Conservation (phyloP, 2,888 invertebrate species). For the Artemia sp. region DNA sequence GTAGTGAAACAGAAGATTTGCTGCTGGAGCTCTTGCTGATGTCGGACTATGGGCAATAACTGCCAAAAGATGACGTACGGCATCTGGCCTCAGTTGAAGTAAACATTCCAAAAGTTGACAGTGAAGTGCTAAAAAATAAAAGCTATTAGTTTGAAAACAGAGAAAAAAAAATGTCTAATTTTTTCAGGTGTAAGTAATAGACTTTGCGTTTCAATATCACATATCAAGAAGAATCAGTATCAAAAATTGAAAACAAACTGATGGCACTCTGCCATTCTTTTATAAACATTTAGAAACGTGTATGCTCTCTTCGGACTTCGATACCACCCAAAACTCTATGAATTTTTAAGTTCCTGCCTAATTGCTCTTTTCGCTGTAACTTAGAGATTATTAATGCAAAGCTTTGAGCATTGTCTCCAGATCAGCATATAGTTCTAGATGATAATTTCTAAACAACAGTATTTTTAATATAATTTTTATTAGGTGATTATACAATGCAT, state of each 20-base stretch:
- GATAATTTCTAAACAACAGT: too few relatives aligned
- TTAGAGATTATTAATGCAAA: too few relatives aligned
- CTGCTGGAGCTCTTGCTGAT: conserved; percentile 80
- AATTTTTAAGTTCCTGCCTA: too few relatives aligned
- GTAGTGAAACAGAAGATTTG: conserved; percentile 91
- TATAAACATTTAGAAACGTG: too few relatives aligned
- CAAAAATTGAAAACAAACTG: background rate
- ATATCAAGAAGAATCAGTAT: too few relatives aligned
- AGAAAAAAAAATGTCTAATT: conserved; percentile 11
- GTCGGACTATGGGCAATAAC: conserved; percentile 94
- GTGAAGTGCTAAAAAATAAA: conserved; percentile 55
- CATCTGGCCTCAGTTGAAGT: conserved; percentile 78
- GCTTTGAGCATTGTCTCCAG: too few relatives aligned
- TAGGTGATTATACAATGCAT: too few relatives aligned
- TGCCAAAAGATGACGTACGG: conserved; percentile 79
- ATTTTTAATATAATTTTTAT: too few relatives aligned
- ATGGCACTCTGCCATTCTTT: background rate
- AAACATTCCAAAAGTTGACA: conserved; percentile 88
- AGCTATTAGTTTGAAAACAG: conserved; percentile 20
- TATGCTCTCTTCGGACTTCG: too few relatives aligned
- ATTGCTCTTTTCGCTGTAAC: too few relatives aligned
- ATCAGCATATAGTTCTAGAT: too few relatives aligned
- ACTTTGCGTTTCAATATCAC: background rate
- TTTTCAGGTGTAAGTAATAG: background rate
- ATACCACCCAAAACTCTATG: too few relatives aligned